Evolutionary conservation across 2,797 vertebrate genomes (phyloP).

Genomic region (Paedocypris micromegethes): DNA sequence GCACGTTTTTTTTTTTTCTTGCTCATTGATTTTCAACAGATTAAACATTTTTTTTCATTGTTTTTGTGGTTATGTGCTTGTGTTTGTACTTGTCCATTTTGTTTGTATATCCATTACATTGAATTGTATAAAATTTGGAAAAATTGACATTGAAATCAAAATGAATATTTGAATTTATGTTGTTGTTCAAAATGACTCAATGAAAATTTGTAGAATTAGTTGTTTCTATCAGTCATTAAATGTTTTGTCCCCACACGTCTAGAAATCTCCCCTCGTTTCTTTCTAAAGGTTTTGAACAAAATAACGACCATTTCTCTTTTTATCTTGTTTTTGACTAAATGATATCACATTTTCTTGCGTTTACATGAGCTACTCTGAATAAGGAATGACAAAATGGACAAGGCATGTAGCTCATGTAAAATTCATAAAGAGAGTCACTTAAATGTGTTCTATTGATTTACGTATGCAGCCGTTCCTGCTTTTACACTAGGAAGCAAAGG

Average conservation of each 20-base stretch:
- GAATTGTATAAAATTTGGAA: too few relatives aligned
- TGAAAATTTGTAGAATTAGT: too few relatives aligned
- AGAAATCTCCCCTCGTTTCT: conserved; percentile 37
- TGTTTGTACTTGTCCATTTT: too few relatives aligned
- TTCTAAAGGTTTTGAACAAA: conserved; percentile 34
- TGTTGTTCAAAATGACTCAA: too few relatives aligned
- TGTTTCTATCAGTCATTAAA: too few relatives aligned
- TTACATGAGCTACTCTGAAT: conserved; percentile 23
- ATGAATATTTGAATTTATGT: too few relatives aligned
- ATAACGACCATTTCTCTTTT: conserved; percentile 22
- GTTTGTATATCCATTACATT: too few relatives aligned
- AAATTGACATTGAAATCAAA: too few relatives aligned
- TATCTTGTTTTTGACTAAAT: conserved; percentile 30
- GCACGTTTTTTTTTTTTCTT: too few relatives aligned
- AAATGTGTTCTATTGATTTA: conserved; percentile 34
- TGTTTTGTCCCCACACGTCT: conserved; percentile 15
- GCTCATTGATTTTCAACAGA: too few relatives aligned
- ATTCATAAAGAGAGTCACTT: conserved; percentile 25
- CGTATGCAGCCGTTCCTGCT: not conserved
- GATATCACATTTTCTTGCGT: conserved; percentile 17
- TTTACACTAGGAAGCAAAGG: conserved; percentile 1
- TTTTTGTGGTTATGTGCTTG: too few relatives aligned
- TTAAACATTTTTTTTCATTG: too few relatives aligned
- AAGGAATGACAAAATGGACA: conserved; percentile 24
- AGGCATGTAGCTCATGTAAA: conserved; percentile 19